Base-by-base conservation (phyloP, 92 coral and sea anemone genomes). In the Pocillopora grandis region DNA sequence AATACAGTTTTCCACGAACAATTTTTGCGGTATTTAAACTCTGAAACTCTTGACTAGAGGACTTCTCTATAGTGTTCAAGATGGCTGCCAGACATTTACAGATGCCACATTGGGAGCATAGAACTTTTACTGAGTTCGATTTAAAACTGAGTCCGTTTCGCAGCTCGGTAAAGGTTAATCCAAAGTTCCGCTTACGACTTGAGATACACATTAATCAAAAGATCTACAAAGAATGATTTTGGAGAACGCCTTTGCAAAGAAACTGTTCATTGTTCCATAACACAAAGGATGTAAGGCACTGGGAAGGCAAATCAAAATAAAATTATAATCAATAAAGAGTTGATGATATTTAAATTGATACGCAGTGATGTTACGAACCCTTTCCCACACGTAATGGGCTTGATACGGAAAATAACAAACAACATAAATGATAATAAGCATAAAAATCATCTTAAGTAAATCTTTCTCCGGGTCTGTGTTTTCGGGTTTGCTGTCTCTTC, bases 221-320 rank as follows among this genome's bases (percentile, higher is more conserved):
- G 42, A 61, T 60, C 67, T 71, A 42, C 93, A 90, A 5, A 87
- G 70, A 9, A 90, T 58, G 17, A 90, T 68, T 59, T 69, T 84
- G 5, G 91, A 78, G 79, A 90, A 90, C 20, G 84, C 88, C 85
- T 74, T 87, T 20, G 90, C 93, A 79, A 83, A 90, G 57, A 90
- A 90, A 57, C 48, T 87, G 79, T 78, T 90, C 90, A 90, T 90
- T 27, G 93, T 90, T 17, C 90, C 93, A 37, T 90, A 90, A 85
- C 90, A 87, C 65, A 90, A 65, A 17, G 93, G 93, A 33, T 90
- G 93, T 33, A 90, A 66, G 2, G 93, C 93, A 12, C 90, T 73
- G 0, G 93, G 93, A 48, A 90, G 65, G 56, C 90, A 90, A 14
- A 80, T 90, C n/a, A 87, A 75, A 20, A 90, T 84, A 71, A 90